Evolutionary conservation across 2,888 invertebrate species (phyloP), one percentile per base, ranked within the genome.

Genomic region (Cheilosia pagana): DNA sequence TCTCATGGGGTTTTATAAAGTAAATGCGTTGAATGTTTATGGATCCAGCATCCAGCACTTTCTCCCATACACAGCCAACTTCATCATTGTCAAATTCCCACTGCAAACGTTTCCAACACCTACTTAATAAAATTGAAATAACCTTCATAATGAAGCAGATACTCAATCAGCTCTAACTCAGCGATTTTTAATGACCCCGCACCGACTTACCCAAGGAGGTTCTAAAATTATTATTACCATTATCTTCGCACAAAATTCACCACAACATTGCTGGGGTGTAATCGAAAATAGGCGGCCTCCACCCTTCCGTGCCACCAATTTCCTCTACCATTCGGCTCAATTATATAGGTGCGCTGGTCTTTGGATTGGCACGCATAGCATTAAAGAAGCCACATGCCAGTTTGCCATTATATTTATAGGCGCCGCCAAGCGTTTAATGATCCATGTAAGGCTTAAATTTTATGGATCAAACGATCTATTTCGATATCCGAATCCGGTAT

Each of bases 401-500:
- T 23, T 71, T 45, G 45, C 53, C 59, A 25, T 70, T 78, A 70
- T 82, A 82, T 82, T 82, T 82, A 67, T 43, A 65, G 50, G 50
- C 63, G 41, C 41, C 63, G 41, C 41, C 59, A 28, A 28, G 45
- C 45, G 53, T 43, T 74, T 70, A 83, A 78, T 83, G 83, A 83
- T 83, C 78, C 83, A 74, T 70, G 59, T 78, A 68, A 41, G 68
- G 62, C 52, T 70, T 83, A 60, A 79, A 81, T 76, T 85, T 59
- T 68, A 78, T 78, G 70, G 74, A 83, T 83, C 78, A 83, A 83
- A 83, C 78, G 65, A 70, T 83, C 74, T 79, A 85, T 85, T 79
- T 85, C 65, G 59, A 79, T 79, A 76, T 23, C 59, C 35, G 43
- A 77, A 67, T 67, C 77, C 71, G 31, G 60, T 77, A 52, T 63